These are phyloP conservation scores for Catharus ustulatus DNA, from an alignment of 2,797 vertebrate genomes.

Conservation along the genomic window DNA sequence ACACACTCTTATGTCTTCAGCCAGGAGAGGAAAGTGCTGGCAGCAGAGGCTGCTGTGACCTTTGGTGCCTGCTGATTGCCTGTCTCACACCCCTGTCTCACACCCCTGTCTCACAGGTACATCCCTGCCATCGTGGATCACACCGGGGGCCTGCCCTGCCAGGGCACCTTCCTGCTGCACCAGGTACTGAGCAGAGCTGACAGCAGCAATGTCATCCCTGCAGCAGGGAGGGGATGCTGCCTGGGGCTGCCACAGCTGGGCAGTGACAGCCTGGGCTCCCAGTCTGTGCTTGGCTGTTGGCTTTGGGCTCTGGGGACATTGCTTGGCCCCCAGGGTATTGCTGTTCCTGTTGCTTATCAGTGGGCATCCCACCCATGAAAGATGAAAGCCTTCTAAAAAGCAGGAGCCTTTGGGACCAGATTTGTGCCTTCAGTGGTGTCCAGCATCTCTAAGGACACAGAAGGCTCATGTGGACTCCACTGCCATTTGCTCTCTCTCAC, in stretches of 20 bases:
- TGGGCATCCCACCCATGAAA: neutral
- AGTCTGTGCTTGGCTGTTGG: neutral
- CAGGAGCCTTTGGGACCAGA: neutral
- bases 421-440: neutral
- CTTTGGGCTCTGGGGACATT: neutral
- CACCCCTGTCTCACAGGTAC: constrained; percentile 80
- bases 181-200: constrained; percentile 81
- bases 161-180: constrained; percentile 96
- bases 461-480: neutral
- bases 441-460: neutral
- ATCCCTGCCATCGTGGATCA: constrained; percentile 98
- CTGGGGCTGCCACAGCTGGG: neutral
- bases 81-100: neutral
- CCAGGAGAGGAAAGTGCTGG: neutral
- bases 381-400: neutral
- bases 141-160: constrained; percentile 90
- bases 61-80: neutral
- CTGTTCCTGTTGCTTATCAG: neutral
- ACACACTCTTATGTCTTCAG: neutral
- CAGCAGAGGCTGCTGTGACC: neutral
- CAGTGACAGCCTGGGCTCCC: neutral
- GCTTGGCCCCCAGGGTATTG: neutral
- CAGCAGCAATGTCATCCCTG: neutral
- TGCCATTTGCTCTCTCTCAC: neutral
- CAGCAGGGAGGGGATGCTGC: neutral